These are phyloP conservation scores for Aethina tumida DNA, from an alignment of 1,140 invertebrate species.

Conservation along the genomic window DNA sequence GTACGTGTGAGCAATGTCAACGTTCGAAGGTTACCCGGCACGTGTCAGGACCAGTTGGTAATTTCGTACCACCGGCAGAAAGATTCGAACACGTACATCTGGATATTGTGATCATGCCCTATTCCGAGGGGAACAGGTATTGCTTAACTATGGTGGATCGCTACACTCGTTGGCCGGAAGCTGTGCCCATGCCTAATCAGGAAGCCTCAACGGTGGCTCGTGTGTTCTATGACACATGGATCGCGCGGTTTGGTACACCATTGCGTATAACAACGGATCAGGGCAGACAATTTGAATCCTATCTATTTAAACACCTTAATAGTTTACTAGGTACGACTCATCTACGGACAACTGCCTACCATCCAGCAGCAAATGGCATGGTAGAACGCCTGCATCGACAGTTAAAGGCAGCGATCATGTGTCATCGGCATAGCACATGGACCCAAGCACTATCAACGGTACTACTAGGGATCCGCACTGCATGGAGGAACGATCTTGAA, in stretches of 20 bases:
- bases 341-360: slow-evolving; percentile 7
- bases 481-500: slow-evolving; percentile 23
- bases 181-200: slow-evolving; percentile 28
- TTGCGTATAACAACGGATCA: slow-evolving; percentile 35
- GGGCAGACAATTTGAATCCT: slow-evolving; percentile 34
- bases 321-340: slow-evolving; percentile 16
- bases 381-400: slow-evolving; percentile 21
- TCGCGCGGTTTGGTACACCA: slow-evolving; percentile 35
- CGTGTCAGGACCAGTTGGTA: slow-evolving; percentile 14
- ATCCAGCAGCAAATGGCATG: slow-evolving; percentile 23
- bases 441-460: slow-evolving; percentile 13
- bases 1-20: slow-evolving; percentile 25
- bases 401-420: slow-evolving; percentile 21
- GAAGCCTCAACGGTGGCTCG: slow-evolving; percentile 30
- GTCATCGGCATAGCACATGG: slow-evolving; percentile 9
- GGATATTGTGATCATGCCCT: slow-evolving; percentile 33
- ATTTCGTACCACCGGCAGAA: slow-evolving; percentile 15
- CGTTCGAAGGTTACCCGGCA: slow-evolving; percentile 25
- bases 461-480: slow-evolving; percentile 17
- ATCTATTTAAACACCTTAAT: slow-evolving; percentile 22
- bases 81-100: slow-evolving; percentile 28
- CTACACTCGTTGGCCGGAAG: slow-evolving; percentile 38
- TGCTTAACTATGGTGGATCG: slow-evolving; percentile 35
- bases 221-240: slow-evolving; percentile 27
- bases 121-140: slow-evolving; percentile 28